phyloP scores from a whole-genome alignment of 2,113 vertebrate species.

The Callorhinus ursinus region DNA sequence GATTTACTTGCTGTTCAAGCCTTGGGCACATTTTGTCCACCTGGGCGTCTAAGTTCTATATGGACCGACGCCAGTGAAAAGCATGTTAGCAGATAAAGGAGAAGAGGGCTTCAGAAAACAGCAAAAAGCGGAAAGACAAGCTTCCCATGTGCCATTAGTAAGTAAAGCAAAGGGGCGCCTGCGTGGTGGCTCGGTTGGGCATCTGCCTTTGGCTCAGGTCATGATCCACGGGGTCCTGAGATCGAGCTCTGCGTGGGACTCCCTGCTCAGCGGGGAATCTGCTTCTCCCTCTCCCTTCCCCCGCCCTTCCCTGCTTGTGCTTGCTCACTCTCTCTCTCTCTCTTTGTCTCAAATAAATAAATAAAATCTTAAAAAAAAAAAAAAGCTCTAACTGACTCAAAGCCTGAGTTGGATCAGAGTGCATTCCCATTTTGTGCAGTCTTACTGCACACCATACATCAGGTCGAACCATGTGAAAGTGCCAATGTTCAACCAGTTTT shows the following conservation, averaged over 20 bases:
- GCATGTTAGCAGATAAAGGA: not conserved
- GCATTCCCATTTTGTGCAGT: not conserved
- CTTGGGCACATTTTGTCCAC: not conserved
- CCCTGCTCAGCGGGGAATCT: not conserved
- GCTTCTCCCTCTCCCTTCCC: not conserved
- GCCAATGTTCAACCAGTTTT: not conserved
- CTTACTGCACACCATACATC: not conserved
- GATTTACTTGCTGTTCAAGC: slow-evolving; percentile 27
- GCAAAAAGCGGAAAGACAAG: not conserved
- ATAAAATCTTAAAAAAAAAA: not conserved
- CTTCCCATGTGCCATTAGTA: not conserved
- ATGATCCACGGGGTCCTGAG: not conserved
- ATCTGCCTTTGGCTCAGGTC: not conserved
- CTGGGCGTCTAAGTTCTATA: not conserved
- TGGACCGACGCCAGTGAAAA: not conserved
- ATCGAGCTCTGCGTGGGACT: accelerated
- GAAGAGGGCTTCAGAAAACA: not conserved
- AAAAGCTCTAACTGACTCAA: not conserved
- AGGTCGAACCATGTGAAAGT: not conserved
- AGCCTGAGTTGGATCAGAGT: not conserved
- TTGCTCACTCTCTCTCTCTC: not conserved
- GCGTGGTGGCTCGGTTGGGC: not conserved
- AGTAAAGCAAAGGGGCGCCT: not conserved
- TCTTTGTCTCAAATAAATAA: not conserved
- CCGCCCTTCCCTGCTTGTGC: not conserved